A percentile compares a stretch with the other conserved stretches of the same genome.
Conservation (phyloP, 2,888 invertebrate genomes). For the Pilophorus perplexus region DNA sequence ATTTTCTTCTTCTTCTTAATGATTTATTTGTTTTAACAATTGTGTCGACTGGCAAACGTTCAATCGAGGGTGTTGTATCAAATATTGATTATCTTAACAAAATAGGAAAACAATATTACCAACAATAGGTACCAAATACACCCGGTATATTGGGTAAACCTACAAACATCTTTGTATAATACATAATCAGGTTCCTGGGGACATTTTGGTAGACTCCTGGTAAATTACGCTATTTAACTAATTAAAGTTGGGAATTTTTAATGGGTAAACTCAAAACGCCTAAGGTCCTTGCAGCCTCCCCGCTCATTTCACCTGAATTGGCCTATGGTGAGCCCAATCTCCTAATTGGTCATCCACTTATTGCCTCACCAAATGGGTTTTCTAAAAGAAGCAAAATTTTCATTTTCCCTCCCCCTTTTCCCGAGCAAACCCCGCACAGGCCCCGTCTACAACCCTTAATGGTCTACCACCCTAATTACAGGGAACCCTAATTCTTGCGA, state of each 20-base stretch:
- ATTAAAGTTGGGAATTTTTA: constrained; percentile 25
- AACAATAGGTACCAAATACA: too few relatives aligned
- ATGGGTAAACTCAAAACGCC: constrained; percentile 28
- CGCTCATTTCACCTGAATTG: neutral
- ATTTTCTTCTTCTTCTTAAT: too few relatives aligned
- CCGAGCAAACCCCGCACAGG: neutral
- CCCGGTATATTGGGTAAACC: too few relatives aligned
- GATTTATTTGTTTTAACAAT: too few relatives aligned
- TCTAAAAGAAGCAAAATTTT: constrained; percentile 17
- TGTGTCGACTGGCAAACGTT: too few relatives aligned
- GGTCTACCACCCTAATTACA: constrained; percentile 39
- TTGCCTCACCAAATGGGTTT: constrained; percentile 27
- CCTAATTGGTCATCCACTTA: constrained; percentile 40
- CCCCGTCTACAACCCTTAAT: constrained; percentile 30
- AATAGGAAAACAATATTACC: too few relatives aligned
- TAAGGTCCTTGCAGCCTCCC: neutral
- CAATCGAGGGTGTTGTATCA: too few relatives aligned
- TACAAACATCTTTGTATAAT: too few relatives aligned
- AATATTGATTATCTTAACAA: too few relatives aligned
- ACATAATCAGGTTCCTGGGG: too few relatives aligned
- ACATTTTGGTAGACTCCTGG: too few relatives aligned
- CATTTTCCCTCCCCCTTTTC: neutral
- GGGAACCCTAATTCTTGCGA: constrained; percentile 36
- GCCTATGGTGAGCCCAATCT: constrained; percentile 16
- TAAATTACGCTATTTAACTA: constrained; percentile 5